Base-by-base conservation (phyloP, 2,888 invertebrate genomes). In the Amitus sp. region DNA sequence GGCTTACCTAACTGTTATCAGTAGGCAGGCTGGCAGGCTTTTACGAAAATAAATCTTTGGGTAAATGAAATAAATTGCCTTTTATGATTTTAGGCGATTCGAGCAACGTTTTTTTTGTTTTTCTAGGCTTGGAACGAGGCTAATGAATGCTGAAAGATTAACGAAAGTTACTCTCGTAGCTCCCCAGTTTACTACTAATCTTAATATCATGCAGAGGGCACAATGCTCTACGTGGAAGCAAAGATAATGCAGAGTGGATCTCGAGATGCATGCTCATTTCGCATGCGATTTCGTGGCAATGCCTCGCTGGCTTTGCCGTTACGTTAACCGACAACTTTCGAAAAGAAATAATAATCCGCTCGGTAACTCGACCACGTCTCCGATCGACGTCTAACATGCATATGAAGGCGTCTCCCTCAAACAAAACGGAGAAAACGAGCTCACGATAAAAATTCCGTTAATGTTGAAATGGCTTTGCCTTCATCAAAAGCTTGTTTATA, bases 121-220 rank as follows among this genome's bases (percentile, higher is more conserved):
- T 30, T n/a, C 10, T 7, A 30, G 23, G 5, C 30, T 2, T 62
- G 53, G 73, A 75, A 74, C 71, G 74, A 78, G 71, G 68, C 76
- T 78, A 77, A 78, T 76, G 78, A 73, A 73, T 73, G 74, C 10
- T 30, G 10, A n/a, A 30, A 30, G 72, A 72, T 73, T 66, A 67
- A 67, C 67, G 68, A 68, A 71, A 69, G 69, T 66, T 72, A 65
- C 65, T 70, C 67, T 64, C 65, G 68, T 62, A 69, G 75, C 70
- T 60, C 65, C 75, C 73, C 77, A 79, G 78, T 80, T 80, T 79
- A 79, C 75, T 73, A 64, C 73, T 79, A 80, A 80, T 79, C 78
- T 76, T 80, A 79, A 80, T 79, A 80, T 79, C 79, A 80, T 79
- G 76, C 79, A 75, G 75, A 72, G 64, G 70, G 73, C 73, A 78